Percentiles rank a stretch among this genome's conserved stretches.
Evolutionary conservation across 2,113 vertebrate species (phyloP).

Genomic region (Saccopteryx bilineata): DNA sequence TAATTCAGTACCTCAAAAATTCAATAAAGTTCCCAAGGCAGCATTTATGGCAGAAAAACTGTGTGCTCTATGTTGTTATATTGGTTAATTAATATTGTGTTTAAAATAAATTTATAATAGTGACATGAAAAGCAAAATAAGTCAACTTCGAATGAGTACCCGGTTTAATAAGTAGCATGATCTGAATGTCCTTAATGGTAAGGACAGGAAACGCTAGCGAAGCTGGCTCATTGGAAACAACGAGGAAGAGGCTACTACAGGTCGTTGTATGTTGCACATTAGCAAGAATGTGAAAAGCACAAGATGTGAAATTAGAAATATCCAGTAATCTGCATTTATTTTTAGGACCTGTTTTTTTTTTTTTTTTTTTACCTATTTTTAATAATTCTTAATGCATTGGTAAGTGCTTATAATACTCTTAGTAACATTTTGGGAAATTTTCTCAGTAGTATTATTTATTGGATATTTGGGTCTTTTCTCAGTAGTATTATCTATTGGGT

Average conservation of each 20-base stretch:
- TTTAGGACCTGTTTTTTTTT: not conserved
- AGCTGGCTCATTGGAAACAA: conserved; percentile 22
- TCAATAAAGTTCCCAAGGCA: not conserved
- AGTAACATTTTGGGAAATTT: conserved; percentile 14
- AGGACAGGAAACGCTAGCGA: conserved; percentile 40
- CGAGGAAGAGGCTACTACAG: not conserved
- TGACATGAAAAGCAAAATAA: conserved; percentile 69
- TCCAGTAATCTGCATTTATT: conserved; percentile 15
- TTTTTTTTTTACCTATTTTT: not conserved
- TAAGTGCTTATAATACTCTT: not conserved
- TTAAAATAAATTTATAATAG: conserved; percentile 59
- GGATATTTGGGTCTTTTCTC: conserved; percentile 2
- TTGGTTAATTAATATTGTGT: conserved; percentile 72
- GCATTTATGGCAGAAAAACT: conserved; percentile 68
- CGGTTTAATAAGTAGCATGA: not conserved
- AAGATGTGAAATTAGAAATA: conserved; percentile 31
- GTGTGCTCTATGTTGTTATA: not conserved
- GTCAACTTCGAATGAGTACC: conserved; percentile 46
- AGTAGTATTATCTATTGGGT: not conserved
- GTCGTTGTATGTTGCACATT: conserved; percentile 43
- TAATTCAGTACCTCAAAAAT: conserved; percentile 31
- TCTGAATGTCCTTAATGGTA: conserved; percentile 22
- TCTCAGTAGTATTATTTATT: not conserved
- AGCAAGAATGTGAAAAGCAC: conserved; percentile 12
- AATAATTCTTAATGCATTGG: not conserved